Evolutionary conservation across 2,888 invertebrate species (phyloP), one percentile per base, ranked within the genome.

Genomic region (Pachliopta kotzebuea): DNA sequence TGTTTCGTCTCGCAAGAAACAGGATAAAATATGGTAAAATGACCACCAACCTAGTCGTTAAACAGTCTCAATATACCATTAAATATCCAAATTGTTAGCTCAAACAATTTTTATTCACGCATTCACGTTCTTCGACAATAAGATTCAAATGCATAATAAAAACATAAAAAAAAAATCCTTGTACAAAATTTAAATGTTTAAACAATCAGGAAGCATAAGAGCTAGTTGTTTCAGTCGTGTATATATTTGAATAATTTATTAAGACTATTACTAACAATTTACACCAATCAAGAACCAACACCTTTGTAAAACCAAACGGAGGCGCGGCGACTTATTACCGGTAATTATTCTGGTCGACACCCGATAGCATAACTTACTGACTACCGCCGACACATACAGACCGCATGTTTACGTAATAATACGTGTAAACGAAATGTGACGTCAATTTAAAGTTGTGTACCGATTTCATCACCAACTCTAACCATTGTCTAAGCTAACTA

Each of bases 371-470:
- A 58, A 49, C 31, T 11, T 29, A 18, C 17, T 45, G 18, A 4
- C 49, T 26, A 37, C 45, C 31, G 20, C n/a, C 21, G 29, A 9
- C 58, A 55, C 58, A 59, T 45, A 23, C 20, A 55, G 56, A 37
- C 52, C 42, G 29, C 55, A 26, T 20, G 24, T 18, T 60, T 56
- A 42, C 60, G 49, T 54, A 64, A 64, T 52, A 42, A 14, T 26
- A 56, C 49, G 60, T 64, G 62, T 60, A 62, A 62, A 59, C 52
- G 37, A 60, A 59, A 37, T 29, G 29, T 60, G 59, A 60, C 52
- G 60, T 60, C 59, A 45, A 29, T 61, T 57, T 23, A 45, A 53
- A 53, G 20, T 8, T n/a, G 18, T 59, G 54, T 45, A 21, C 63
- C 49, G 20, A 59, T 63, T 63, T 59, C 59, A 24, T 59, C 31